Evolutionary conservation across 2,888 invertebrate species (phyloP).

Genomic region (Torymus tubicola): DNA sequence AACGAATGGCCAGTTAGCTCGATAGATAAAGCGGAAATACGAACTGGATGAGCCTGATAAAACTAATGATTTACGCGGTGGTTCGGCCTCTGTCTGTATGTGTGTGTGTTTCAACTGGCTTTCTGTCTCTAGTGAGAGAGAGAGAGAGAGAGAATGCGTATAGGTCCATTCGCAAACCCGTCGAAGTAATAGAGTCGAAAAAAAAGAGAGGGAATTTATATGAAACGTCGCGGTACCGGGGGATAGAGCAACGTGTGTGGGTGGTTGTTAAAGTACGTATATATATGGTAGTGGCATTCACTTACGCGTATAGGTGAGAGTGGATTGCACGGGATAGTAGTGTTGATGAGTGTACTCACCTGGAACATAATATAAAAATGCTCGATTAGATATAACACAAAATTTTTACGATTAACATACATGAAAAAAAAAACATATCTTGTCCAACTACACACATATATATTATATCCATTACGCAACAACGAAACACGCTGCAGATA

Average conservation of each 20-base stretch:
- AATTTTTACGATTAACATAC: too few species aligned
- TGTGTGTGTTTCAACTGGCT: conserved; percentile 13
- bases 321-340: too few species aligned
- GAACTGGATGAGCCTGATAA: conserved; percentile 74
- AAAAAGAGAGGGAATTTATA: conserved; percentile 59
- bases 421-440: too few species aligned
- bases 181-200: conserved; percentile 65
- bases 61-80: conserved; percentile 74
- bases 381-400: background rate
- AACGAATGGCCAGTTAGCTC: conserved; percentile 70
- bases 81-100: conserved; percentile 50
- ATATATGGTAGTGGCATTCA: too few species aligned
- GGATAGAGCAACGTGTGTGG: background rate
- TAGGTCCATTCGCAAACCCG: conserved; percentile 62
- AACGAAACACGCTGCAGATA: too few species aligned
- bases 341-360: conserved; percentile 44
- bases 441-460: too few species aligned
- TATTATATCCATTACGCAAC: too few species aligned
- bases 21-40: conserved; percentile 73
- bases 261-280: too few species aligned
- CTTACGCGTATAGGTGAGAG: too few species aligned
- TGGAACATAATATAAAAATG: conserved; percentile 40
- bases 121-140: conserved; percentile 31
- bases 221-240: conserved; percentile 25
- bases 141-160: background rate